Percentiles rank a stretch among this genome's conserved stretches.
phyloP scores from a whole-genome alignment of 2,113 vertebrate species.

The Muntiacus reevesi region DNA sequence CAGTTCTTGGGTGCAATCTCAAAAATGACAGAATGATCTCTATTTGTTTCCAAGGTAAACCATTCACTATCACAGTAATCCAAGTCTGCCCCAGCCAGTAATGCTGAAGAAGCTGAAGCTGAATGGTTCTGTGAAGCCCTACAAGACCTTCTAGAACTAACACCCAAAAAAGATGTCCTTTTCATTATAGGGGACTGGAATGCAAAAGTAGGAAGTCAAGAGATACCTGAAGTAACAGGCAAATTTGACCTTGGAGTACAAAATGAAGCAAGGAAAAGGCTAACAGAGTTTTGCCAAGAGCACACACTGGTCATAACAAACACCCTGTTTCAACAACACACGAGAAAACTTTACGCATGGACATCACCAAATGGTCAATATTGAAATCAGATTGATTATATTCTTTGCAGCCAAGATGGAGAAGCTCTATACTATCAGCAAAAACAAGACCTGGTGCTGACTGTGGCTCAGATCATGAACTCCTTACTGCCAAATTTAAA shows the following conservation, averaged over 20 bases:
- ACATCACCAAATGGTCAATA: background rate
- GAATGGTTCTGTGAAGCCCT: background rate
- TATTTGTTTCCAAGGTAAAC: background rate
- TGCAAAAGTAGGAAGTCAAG: background rate
- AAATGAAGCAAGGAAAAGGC: background rate
- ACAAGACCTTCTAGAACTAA: background rate
- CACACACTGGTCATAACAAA: background rate
- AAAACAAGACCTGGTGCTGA: background rate
- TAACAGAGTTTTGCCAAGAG: background rate
- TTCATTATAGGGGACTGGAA: background rate
- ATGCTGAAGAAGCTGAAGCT: background rate
- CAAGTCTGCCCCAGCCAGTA: background rate
- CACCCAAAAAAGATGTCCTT: rapidly evolving
- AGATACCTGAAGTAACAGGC: background rate
- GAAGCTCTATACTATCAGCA: background rate
- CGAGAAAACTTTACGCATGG: background rate
- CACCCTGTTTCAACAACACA: background rate
- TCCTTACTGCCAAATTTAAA: background rate
- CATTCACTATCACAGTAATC: background rate
- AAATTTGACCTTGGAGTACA: background rate
- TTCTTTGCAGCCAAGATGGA: background rate
- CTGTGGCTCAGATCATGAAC: background rate
- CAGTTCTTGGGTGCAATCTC: background rate
- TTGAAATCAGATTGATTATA: background rate
- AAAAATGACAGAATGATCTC: background rate